Evolutionary conservation across 1,140 invertebrate species (phyloP), one percentile per base, ranked within the genome.

Genomic region (Drosophila arawakana): DNA sequence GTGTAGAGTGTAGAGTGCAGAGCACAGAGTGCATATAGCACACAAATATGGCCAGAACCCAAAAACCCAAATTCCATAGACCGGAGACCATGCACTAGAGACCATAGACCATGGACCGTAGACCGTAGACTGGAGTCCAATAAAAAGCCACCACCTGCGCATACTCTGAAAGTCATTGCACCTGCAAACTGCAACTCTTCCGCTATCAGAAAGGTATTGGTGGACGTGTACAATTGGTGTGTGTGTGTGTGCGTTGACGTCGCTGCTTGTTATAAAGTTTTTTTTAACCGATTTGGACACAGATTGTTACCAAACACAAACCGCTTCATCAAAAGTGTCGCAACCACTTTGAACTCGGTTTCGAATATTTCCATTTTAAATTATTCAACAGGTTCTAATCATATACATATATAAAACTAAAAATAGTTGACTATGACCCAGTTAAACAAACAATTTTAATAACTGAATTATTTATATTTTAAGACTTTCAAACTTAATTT

Each of bases 131-230:
- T 43, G 25, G 63, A 44, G 25, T 30, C 46, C 46, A 21, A n/a
- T 43, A 41, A 54, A 11, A 15, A 55, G 39, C 9, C 21, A 50
- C 43, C 30, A 46, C 39, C 34, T 25, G 44, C 30, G n/a, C 59
- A 25, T 47, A 44, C 25, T 70, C 30, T 10, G 62, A 30, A 41
- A 63, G 47, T 63, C 46, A 63, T 15, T 63, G 60, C 60, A 63
- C 60, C 60, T 63, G 34, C 15, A 41, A 30, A 18, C 34, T 18
- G 30, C 35, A 47, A 3, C 25, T 30, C 25, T 30, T 30, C 25
- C 6, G 6, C 25, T 30, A 30, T 30, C 6, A 6, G 25, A 3
- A 6, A 30, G 39, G 37, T 44, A 18, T 35, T 8, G 41, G 21
- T 43, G 10, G 43, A 43, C 25, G 21, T n/a, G 21, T 46, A 2